Conservation (phyloP, 2,113 vertebrate genomes). For the Lathamus discolor region DNA sequence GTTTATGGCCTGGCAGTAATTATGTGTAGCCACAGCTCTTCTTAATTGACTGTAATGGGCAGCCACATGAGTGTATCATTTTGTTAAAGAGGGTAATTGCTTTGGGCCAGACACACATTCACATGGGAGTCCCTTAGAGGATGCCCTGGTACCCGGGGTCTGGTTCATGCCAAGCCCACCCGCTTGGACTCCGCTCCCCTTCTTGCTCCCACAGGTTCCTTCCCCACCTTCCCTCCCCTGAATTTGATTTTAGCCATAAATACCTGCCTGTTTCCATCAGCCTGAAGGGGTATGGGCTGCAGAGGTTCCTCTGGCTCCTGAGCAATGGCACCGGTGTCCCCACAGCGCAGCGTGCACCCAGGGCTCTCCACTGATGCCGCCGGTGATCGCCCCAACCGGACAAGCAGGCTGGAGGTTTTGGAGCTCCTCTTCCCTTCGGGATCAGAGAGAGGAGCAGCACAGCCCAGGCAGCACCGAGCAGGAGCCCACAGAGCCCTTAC, state of each 20-base stretch:
- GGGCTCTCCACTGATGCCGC: neutral
- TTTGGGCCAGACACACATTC: fast-evolving
- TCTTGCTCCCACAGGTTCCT: neutral
- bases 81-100: neutral
- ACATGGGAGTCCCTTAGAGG: neutral
- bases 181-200: neutral
- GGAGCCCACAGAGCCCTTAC: neutral
- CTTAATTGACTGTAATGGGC: neutral
- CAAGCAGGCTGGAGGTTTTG: neutral
- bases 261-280: neutral
- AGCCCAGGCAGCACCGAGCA: neutral
- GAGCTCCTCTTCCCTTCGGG: neutral
- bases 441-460: neutral
- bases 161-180: neutral
- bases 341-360: neutral
- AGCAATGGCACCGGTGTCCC: neutral
- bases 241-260: neutral
- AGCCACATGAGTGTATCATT: neutral
- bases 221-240: neutral
- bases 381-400: fast-evolving
- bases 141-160: neutral
- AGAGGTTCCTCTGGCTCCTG: neutral
- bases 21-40: neutral
- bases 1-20: neutral
- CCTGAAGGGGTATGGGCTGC: neutral